Base-by-base conservation (phyloP, 2,888 invertebrate species). In the Noctua janthina region DNA sequence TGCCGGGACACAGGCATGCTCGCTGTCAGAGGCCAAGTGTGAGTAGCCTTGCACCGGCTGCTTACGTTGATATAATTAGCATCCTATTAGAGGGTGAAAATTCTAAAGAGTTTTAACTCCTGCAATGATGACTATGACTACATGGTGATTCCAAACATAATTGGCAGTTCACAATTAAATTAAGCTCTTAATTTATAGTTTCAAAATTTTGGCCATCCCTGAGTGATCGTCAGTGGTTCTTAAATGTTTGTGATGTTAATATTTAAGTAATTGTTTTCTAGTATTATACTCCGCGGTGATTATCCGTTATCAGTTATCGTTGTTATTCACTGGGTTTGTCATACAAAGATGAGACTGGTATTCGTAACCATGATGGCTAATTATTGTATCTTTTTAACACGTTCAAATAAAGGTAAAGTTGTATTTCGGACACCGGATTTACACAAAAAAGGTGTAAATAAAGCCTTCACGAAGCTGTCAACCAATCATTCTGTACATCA, bases 191-290 rank as follows among this genome's bases (percentile, higher is more conserved):
- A 10, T 39, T 39, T 49, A 15, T 23, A 1, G 20, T 35, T 56
- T 59, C 4, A 11, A 59, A 20, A n/a, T 66, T 64, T 6, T 2
- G 0, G 4, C 76, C 13, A 43, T 23, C 70, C 77, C 70, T 70
- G 49, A 77, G 77, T 82, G 2, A 13, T 77, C 64, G 77, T 15
- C 6, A 43, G 29, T 43, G 66, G 70, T 51, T 51, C 20, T n/a
- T 81, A 20, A 43, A 76, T 66, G 70, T 82, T 70, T 82, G 77
- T 81, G 56, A 17, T 59, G 70, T 77, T 82, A n/a, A 66, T 56
- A 43, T 35, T 75, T 66, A 35, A 59, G 23, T 76, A 39, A 17
- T 49, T n/a, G 15, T n/a, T 75, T n/a, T 59, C 6, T 74, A 13
- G 13, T 59, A n/a, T 76, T 8, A 46, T 64, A 71, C 0, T 39